Conservation (phyloP, 2,888 invertebrate species). For the Catocala sponsa region DNA sequence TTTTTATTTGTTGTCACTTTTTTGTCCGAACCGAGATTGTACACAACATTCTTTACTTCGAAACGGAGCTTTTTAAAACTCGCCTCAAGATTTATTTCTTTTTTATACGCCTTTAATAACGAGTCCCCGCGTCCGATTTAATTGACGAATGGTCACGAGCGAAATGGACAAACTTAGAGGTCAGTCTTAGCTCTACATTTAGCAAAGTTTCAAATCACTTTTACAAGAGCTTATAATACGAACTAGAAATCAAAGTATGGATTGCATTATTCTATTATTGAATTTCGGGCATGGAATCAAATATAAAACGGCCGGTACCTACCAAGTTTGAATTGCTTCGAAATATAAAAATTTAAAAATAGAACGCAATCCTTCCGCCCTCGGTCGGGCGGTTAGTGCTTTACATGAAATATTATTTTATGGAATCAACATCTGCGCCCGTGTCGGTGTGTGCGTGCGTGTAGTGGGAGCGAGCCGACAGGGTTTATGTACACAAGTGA, state of each 20-base stretch:
- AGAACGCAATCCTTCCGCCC: conserved; percentile 88
- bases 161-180: conserved; percentile 71
- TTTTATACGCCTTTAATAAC: conserved; percentile 82
- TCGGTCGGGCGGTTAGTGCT: conserved; percentile 83
- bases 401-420: conserved; percentile 89
- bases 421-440: conserved; percentile 87
- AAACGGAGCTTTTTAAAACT: conserved; percentile 86
- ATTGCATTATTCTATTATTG: conserved; percentile 32
- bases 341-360: conserved; percentile 86
- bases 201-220: conserved; percentile 39
- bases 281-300: conserved; percentile 42
- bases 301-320: conserved; percentile 63
- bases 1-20: conserved; percentile 87
- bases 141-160: conserved; percentile 85
- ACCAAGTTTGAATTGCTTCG: conserved; percentile 75
- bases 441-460: conserved; percentile 70
- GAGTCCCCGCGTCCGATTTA: conserved; percentile 80
- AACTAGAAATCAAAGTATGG: conserved; percentile 25
- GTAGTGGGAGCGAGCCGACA: conserved; percentile 67
- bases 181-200: conserved; percentile 67
- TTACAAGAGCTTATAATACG: conserved; percentile 42
- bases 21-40: conserved; percentile 87
- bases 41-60: conserved; percentile 88
- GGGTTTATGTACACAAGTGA: conserved; percentile 83
- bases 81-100: conserved; percentile 81